Evolutionary conservation across 2,113 vertebrate species (phyloP).

Genomic region (Equus przewalskii): DNA sequence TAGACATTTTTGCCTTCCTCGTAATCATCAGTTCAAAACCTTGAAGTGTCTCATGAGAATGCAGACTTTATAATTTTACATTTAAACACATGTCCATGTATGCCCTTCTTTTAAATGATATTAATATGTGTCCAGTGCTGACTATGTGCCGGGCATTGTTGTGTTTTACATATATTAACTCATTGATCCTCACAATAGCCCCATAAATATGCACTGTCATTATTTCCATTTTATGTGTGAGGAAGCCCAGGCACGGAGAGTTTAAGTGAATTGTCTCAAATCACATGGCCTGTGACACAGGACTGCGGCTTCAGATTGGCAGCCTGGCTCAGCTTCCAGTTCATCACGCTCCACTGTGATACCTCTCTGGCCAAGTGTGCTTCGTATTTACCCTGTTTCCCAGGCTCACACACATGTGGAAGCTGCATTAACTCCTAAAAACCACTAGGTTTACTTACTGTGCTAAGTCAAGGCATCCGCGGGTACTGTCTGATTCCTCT

Average conservation of each 20-base stretch:
- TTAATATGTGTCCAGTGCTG: neutral
- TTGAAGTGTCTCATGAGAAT: neutral
- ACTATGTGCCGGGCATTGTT: neutral
- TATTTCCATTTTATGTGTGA: neutral
- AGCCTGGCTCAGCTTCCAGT: neutral
- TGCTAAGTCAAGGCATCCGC: neutral
- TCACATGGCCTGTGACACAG: neutral
- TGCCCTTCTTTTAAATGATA: constrained; percentile 29
- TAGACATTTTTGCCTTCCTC: neutral
- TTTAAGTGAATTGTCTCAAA: neutral
- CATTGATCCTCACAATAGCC: neutral
- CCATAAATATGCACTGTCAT: neutral
- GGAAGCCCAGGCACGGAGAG: neutral
- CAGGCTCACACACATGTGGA: neutral
- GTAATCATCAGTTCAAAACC: neutral
- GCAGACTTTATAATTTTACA: neutral
- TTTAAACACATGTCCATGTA: neutral
- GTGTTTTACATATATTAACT: neutral
- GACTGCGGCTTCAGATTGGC: neutral
- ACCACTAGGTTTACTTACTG: neutral
- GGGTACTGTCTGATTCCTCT: neutral
- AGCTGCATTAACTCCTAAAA: neutral
- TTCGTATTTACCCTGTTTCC: neutral
- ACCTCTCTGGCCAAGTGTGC: neutral
- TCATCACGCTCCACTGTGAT: fast-evolving